Conservation (phyloP, 37 sponge, comb jelly and placozoan species). For the Ianthella basta region DNA sequence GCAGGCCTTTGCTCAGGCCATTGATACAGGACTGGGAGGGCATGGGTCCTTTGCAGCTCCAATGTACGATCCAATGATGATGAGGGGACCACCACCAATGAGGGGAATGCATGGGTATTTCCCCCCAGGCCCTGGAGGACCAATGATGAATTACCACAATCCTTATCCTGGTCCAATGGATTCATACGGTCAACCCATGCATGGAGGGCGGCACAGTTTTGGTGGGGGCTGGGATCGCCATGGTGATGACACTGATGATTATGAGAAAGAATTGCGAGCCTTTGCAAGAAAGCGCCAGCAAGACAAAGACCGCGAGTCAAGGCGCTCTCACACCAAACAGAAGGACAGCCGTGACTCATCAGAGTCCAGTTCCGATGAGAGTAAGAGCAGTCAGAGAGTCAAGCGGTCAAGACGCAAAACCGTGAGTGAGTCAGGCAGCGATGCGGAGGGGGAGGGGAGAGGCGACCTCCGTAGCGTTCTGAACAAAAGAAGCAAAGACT, state of each 20-base stretch:
- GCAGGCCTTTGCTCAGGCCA: slow-evolving; percentile 55
- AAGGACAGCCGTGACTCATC: neutral
- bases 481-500: neutral
- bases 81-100: slow-evolving; percentile 27
- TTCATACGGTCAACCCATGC: neutral
- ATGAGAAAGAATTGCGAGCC: slow-evolving; percentile 67
- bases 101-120: slow-evolving; percentile 36
- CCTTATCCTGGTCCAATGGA: slow-evolving; percentile 25
- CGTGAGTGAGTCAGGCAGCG: slow-evolving; percentile 25
- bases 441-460: neutral
- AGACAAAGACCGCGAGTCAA: slow-evolving; percentile 46
- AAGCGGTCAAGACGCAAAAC: slow-evolving; percentile 15
- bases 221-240: neutral
- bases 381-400: slow-evolving; percentile 3
- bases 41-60: neutral
- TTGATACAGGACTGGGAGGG: slow-evolving; percentile 11
- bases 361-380: neutral
- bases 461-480: neutral
- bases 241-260: slow-evolving; percentile 50
- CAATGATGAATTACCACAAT: slow-evolving; percentile 4
- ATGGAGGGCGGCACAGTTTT: neutral
- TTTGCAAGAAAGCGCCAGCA: slow-evolving; percentile 59
- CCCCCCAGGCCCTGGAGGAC: slow-evolving; percentile 20
- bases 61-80: slow-evolving; percentile 49
- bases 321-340: neutral